Conservation (phyloP, 2,797 vertebrate genomes). For the Labeo calbasu region DNA sequence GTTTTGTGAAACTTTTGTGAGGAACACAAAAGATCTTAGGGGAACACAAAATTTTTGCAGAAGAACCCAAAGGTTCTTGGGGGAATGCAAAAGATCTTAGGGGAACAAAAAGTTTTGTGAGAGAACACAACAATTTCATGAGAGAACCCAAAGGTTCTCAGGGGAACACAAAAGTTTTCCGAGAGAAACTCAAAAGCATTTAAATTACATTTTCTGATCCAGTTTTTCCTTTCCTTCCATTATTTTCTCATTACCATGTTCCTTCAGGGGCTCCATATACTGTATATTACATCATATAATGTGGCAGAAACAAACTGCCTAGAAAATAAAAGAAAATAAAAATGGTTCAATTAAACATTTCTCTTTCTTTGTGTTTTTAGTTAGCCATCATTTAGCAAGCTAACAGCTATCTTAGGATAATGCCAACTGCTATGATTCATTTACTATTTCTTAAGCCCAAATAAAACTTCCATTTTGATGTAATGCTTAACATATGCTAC, state of each 20-base stretch:
- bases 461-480: background rate
- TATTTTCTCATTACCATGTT: background rate
- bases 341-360: background rate
- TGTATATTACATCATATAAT: background rate
- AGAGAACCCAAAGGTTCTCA: background rate
- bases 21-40: no score
- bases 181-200: background rate
- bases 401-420: background rate
- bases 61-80: no score
- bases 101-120: background rate
- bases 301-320: background rate
- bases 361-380: background rate
- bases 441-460: background rate
- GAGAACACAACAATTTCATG: background rate
- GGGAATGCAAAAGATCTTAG: no score
- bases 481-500: background rate
- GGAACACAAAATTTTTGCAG: no score
- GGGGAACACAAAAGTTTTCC: background rate
- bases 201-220: no score
- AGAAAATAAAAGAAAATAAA: background rate
- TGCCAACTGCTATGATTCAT: background rate
- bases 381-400: conserved; percentile 3
- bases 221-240: background rate
- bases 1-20: no score
- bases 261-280: background rate